Evolutionary conservation across 2,113 vertebrate genomes (phyloP).

Genomic region (Etia nguti): DNA sequence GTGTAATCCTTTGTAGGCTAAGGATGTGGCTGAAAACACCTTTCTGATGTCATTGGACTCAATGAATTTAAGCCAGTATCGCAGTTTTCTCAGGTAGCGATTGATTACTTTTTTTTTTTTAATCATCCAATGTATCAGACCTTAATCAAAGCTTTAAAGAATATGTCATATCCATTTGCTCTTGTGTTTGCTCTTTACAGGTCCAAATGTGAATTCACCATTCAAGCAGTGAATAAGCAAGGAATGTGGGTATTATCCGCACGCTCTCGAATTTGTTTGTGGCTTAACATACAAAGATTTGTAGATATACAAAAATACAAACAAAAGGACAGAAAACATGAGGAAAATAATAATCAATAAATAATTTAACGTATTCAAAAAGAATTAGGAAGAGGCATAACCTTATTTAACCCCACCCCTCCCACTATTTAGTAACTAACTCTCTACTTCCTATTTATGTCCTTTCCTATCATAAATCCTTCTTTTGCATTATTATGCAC

Average conservation of each 20-base stretch:
- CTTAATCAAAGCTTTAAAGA: background rate
- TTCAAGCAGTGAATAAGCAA: conserved; percentile 89
- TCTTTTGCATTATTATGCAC: background rate
- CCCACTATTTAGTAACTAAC: background rate
- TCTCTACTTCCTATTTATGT: background rate
- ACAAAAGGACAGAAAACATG: background rate
- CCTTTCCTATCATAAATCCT: background rate
- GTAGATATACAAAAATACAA: background rate
- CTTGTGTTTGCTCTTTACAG: conserved; percentile 53
- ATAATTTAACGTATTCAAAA: background rate
- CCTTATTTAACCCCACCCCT: background rate
- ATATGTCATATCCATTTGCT: background rate
- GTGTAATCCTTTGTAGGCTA: conserved; percentile 75
- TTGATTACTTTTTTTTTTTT: background rate
- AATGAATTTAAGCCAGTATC: conserved; percentile 75
- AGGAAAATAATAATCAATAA: background rate
- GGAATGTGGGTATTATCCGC: conserved; percentile 77
- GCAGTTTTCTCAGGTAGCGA: conserved; percentile 76
- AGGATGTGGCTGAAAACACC: conserved; percentile 81
- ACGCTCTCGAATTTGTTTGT: background rate
- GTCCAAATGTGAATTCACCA: conserved; percentile 83
- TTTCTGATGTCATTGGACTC: conserved; percentile 75
- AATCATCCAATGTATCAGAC: background rate
- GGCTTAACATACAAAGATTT: background rate
- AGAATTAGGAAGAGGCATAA: background rate